Percentiles rank a stretch among this genome's conserved stretches.
phyloP scores from a whole-genome alignment of 1,140 invertebrate species.

The Drosophila sucinea region DNA sequence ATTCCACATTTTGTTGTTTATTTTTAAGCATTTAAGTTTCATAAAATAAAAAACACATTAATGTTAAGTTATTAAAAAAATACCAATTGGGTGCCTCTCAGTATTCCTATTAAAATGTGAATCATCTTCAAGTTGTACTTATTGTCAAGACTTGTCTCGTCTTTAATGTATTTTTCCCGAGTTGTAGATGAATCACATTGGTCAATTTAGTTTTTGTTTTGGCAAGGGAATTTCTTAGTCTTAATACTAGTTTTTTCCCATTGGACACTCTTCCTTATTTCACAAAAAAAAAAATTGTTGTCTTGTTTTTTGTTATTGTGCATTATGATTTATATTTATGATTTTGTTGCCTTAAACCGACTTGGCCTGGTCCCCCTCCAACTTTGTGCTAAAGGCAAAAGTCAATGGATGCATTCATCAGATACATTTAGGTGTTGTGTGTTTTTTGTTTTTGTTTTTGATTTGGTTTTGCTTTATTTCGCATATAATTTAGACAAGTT shows the following conservation, averaged over 20 bases:
- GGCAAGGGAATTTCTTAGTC: not conserved
- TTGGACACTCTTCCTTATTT: slow-evolving; percentile 6
- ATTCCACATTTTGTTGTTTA: no score
- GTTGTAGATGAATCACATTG: no score
- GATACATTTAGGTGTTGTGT: slow-evolving; percentile 23
- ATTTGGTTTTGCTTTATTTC: slow-evolving; percentile 25
- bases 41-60: no score
- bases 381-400: slow-evolving; percentile 32
- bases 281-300: not conserved
- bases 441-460: slow-evolving; percentile 29
- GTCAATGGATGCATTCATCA: slow-evolving; percentile 70
- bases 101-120: no score
- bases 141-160: no score
- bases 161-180: no score
- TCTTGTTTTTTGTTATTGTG: slow-evolving; percentile 13
- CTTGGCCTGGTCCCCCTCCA: not conserved
- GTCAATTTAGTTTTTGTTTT: no score
- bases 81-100: no score
- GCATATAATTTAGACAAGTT: slow-evolving; percentile 14
- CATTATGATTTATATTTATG: slow-evolving; percentile 43
- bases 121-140: no score
- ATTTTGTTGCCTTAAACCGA: slow-evolving; percentile 31
- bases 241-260: not conserved
- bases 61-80: no score
- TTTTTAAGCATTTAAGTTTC: no score